Evolutionary conservation across 1,140 invertebrate genomes (phyloP), one percentile per base, ranked within the genome.

Genomic region (Cotesia chilonis): DNA sequence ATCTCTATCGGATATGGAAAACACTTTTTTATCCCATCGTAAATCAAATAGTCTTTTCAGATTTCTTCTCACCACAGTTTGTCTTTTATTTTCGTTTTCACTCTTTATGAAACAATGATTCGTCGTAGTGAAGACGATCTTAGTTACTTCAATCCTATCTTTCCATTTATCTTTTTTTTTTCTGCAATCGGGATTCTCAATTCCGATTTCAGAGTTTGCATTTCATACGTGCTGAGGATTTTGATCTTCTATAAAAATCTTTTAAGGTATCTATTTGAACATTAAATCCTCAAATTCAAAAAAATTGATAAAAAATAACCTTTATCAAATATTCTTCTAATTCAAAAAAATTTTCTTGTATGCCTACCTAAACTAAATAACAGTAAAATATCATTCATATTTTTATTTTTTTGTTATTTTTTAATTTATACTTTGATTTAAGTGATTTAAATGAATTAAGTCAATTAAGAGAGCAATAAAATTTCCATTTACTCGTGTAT

Each of bases 21-120:
- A 69, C 12, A 74, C 17, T n/a, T 71, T 64, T 72, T 73, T 59
- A 69, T 69, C 72, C 67, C 17, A 55, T 72, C 74, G 61, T 75
- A 70, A 70, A 72, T 75, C 70, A 67, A 72, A 67, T 75, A 17
- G 54, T 70, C 67, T 41, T 64, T n/a, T 70, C 70, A 61, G 55
- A 54, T 17, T 51, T 64, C 55, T 41, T 54, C 61, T 52, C 1
- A 63, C 17, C 10, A 41, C n/a, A 10, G 9, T 64, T 20, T 54
- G 36, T n/a, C 68, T 63, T 20, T n/a, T 66, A 20, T 37, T 52
- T 65, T 69, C 59, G 38, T 14, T 7, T 36, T 28, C 12, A 35
- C 28, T 17, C 66, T 72, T 66, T 7, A 68, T 28, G 36, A 64
- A 64, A 9, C n/a, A 55, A 55, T 41, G 61, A 64, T 64, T 64